These are phyloP conservation scores for Acanthosoma haemorrhoidale DNA, from an alignment of 2,888 invertebrate species.

Conservation along the genomic window DNA sequence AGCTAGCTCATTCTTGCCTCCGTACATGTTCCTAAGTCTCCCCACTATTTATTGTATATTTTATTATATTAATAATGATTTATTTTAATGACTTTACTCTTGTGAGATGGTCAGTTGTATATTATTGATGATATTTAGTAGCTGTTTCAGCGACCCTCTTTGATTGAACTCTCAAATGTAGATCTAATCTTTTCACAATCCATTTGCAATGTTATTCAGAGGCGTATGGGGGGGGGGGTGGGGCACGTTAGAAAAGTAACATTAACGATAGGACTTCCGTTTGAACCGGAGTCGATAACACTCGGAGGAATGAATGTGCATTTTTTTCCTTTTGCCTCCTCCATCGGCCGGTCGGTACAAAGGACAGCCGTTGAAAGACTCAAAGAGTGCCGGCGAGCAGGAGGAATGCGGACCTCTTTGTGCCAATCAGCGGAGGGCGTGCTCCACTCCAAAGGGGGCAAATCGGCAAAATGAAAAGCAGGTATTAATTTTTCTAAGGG, in stretches of 20 bases:
- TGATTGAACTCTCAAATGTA: no score
- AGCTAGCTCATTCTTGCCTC: no score
- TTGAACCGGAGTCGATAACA: neutral
- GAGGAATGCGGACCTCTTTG: neutral
- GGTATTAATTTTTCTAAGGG: slow-evolving; percentile 4
- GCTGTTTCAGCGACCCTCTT: no score
- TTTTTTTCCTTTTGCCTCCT: neutral
- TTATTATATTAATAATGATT: no score
- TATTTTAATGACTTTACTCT: no score
- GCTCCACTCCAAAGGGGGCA: neutral
- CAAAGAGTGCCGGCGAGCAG: neutral
- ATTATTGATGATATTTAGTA: no score
- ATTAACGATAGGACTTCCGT: neutral
- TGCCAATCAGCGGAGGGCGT: neutral
- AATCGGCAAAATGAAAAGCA: neutral
- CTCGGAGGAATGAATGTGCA: neutral
- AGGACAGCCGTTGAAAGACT: neutral
- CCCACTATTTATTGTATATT: no score
- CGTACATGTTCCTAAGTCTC: no score
- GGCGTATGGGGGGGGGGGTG: no score
- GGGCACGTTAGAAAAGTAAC: neutral
- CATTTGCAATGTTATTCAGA: no score
- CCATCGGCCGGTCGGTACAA: neutral
- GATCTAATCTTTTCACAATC: no score
- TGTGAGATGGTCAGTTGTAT: no score